Evolutionary conservation across 2,797 vertebrate species (phyloP), one percentile per base, ranked within the genome.

Genomic region (Bovichtus variegatus): DNA sequence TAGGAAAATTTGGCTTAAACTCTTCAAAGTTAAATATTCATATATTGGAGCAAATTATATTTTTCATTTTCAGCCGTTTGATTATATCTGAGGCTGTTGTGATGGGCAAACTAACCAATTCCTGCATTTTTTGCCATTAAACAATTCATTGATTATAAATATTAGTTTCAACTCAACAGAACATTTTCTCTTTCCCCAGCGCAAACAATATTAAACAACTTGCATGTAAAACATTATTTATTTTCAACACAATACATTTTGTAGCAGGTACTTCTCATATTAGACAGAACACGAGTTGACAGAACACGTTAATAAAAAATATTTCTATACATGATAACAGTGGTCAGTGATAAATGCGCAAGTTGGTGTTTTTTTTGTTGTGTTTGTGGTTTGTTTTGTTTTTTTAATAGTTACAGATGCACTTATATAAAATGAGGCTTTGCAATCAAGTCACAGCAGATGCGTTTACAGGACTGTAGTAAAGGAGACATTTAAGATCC

Each of bases 401-500:
- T 21, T 41, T 1, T 40, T 15, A 62, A 50, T 18, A 7, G 25
- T 34, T 19, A 38, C 3, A 8, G 23, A 54, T 38, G 16, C n/a
- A n/a, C 10, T 29, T 29, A 0, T 1, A 12, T 3, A 47, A 27
- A 60, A 34, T 49, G 19, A 23, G 53, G 49, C 8, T 36, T 61
- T n/a, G n/a, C n/a, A n/a, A 21, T 49, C 38, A 40, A 65, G 31
- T 71, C 55, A 7, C 19, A 38, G 3, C 72, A 25, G 36, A 2
- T 2, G 8, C 0, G 15, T 31, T 40, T 11, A 34, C 31, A 23
- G 18, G 49, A 47, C 43, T 21, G 31, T 47, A 44, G 0, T 2
- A 5, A 43, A 46, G 0, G 23, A 50, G 8, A 1, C 0, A 1
- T 76, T 93, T 96, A 99, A 16, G 98, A 99, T 16, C 98, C 97